Evolutionary conservation across 2,888 invertebrate species (phyloP), one percentile per base, ranked within the genome.

Genomic region (Drosophila demipolita): DNA sequence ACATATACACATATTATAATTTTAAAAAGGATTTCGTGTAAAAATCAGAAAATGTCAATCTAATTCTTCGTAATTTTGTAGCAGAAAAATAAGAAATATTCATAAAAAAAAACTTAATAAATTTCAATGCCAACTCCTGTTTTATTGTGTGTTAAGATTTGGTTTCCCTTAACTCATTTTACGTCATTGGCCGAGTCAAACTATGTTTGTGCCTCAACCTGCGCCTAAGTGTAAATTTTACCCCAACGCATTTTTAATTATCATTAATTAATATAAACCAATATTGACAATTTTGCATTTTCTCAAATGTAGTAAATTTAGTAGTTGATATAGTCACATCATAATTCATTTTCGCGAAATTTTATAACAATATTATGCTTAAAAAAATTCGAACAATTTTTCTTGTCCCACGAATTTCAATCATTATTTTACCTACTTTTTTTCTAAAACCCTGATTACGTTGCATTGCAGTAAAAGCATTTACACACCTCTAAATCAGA

Each of bases 1-100:
- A 12, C 6, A 42, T 42, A 11, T 11, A 11, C 11, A 11, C 20
- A 12, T 6, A 20, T 42, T 11, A 20, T 0, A 26, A 9, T n/a
- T n/a, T 5, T n/a, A 9, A 5, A n/a, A 40, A n/a, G 4, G 5
- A 42, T 42, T 42, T 11, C 11, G n/a, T 11, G 5, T 0, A 40
- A n/a, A 40, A 40, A n/a, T 5, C 11, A 40, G n/a, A n/a, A n/a
- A 40, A 42, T 6, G 3, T 1, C 0, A 20, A 12, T 20, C 1
- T 6, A 3, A 1, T 20, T 20, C 6, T 11, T 11, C 1, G 1
- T 11, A 42, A 20, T 42, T 20, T 0, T 0, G 3, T 11, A 1
- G 11, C 11, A 6, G 3, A 3, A 20, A 20, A 6, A 42, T 42
- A 12, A 12, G 20, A 42, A 12, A 42, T 20, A 20, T 12, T 20